Base-by-base conservation (phyloP, 2,113 vertebrate genomes). In the Mus pahari region DNA sequence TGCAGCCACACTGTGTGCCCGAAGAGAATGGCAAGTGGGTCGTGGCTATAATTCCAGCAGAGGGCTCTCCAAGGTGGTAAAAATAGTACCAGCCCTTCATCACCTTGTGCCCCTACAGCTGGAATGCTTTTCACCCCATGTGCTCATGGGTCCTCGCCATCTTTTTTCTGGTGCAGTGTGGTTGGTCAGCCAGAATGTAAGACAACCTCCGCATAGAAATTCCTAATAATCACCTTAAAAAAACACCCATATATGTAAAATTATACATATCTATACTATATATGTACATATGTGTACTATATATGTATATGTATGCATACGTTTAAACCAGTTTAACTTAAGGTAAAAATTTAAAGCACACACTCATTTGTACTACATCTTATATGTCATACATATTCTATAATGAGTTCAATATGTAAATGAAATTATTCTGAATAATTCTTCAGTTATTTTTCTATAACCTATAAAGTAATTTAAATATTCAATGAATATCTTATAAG, bases 51-150 rank as follows among this genome's bases (percentile, higher is more conserved):
- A 96, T 91, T 77, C 81, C 20, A 87, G 82, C 58, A 66, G 53
- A 92, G 39, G 58, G 60, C 64, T 93, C 94, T 94, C 92, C 87
- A 93, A 94, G n/a, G 89, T 42, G 24, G 68, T 7, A 90, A 5
- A 92, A 74, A 96, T 39, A 89, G 97, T 96, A 39, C 1, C 86
- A 77, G 33, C 58, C 26, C 48, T 60, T 50, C 78, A 42, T 12
- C 42, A 68, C 60, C 31, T 75, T 39, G 62, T 12, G 39, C 0
- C 33, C n/a, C 70, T 73, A 17, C 5, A 19, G 12, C 7, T 22
- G n/a, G 58, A 39, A 42, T 2, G 0, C 5, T 53, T 78, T 48
- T 31, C 53, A 89, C 78, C 64, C 39, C 81, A 66, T 22, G 26
- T 60, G 70, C 2, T 14, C 11, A 14, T 12, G 42, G 5, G 26